Evolutionary conservation across 2,888 invertebrate species (phyloP).

Genomic region (Drosophila anomalata): DNA sequence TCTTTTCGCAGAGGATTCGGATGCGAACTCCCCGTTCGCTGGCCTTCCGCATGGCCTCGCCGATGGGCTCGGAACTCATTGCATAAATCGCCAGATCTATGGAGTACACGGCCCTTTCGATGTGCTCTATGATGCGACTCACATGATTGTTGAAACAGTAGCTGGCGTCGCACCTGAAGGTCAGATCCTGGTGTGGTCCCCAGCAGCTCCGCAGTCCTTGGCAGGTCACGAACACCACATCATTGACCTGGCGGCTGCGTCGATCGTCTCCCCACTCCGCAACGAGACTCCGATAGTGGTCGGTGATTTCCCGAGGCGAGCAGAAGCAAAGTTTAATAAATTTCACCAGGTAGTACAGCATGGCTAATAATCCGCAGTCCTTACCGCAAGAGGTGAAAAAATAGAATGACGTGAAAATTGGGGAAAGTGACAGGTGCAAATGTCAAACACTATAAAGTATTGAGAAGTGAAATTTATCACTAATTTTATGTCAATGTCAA

Average conservation of each 20-base stretch:
- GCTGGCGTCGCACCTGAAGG: not conserved
- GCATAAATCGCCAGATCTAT: conserved; percentile 37
- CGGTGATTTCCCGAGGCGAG: not conserved
- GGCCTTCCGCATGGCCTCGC: conserved; percentile 1
- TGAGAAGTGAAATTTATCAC: not conserved
- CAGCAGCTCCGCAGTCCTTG: not conserved
- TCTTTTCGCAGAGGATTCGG: conserved; percentile 32
- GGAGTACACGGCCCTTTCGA: conserved; percentile 16
- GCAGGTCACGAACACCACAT: conserved; percentile 3
- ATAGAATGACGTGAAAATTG: not conserved
- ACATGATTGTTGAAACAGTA: conserved; percentile 8
- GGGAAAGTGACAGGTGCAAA: not conserved
- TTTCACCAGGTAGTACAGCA: conserved; percentile 32
- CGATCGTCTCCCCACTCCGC: conserved; percentile 9
- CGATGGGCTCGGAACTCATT: conserved; percentile 19
- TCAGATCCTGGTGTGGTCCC: not conserved
- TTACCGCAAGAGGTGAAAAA: not conserved
- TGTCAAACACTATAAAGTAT: not conserved
- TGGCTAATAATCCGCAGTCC: not conserved
- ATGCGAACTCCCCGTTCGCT: conserved; percentile 29
- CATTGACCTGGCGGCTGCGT: conserved; percentile 8
- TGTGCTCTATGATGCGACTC: not conserved
- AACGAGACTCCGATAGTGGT: not conserved
- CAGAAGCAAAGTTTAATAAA: conserved; percentile 20
- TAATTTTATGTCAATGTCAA: not conserved